Evolutionary conservation across 2,888 invertebrate genomes (phyloP), one percentile per base, ranked within the genome.

Genomic region (Norana najaformis): DNA sequence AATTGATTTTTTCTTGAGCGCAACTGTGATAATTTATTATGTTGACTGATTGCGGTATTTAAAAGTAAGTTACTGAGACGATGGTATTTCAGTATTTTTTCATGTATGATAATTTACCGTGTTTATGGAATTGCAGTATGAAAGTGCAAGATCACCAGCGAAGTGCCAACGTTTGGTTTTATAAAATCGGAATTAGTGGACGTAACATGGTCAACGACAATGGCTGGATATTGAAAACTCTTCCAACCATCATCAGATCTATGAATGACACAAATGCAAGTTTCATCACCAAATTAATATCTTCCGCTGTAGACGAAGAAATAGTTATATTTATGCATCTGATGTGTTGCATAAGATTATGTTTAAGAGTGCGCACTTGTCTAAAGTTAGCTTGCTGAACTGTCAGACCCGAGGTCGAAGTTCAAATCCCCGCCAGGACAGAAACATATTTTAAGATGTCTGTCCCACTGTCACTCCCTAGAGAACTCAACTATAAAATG

Each of bases 61-160:
- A n/a, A n/a, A n/a, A n/a, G n/a, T 53, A 18, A 18, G 23, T 23
- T 53, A 16, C 53, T 23, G 53, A 18, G 16, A 23, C 53, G 53
- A 18, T 23, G 53, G 53, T 53, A 23, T 53, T 53, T 23, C 53
- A 23, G 53, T 53, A 18, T 53, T 53, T 53, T 53, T 23, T 53
- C 16, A 53, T 18, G 14, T 82, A 34, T 34, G 41, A 41, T 41
- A 5, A 41, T 41, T 41, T 41, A 18, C 41, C 18, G 41, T 18
- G 18, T 47, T 47, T 47, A 11, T 18, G 47, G 20, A 47, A 47
- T 89, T 53, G 23, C 90, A 89, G 90, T n/a, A 90, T 90, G 90
- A 14, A 14, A 34, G 88, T 16, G 23, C 35, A 53, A 18, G 83
- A 90, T 37, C 89, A 89, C n/a, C 41, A n/a, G 83, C 83, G 53